Conservation (phyloP, 2,888 invertebrate genomes). For the Mythimna pallens region DNA sequence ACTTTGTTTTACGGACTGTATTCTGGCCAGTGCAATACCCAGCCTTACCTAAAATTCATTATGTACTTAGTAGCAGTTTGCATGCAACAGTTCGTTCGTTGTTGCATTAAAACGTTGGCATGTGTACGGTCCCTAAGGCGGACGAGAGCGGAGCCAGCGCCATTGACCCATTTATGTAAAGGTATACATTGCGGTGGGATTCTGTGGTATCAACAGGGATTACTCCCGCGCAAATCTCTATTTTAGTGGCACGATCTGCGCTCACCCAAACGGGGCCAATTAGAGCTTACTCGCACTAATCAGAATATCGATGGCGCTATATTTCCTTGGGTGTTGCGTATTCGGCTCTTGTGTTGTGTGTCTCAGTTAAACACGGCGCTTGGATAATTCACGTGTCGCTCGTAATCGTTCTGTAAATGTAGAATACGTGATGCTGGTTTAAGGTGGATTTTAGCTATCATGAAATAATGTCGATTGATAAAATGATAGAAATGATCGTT, state of each 20-base stretch:
- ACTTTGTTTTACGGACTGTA: conserved; percentile 46
- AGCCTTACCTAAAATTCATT: conserved; percentile 58
- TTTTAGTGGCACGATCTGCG: conserved; percentile 85
- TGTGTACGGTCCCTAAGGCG: conserved; percentile 60
- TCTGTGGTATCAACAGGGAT: conserved; percentile 84
- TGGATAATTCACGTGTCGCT: conserved; percentile 29
- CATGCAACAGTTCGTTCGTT: conserved; percentile 63
- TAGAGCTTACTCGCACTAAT: conserved; percentile 85
- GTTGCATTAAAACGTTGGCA: conserved; percentile 55
- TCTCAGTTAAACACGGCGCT: conserved; percentile 44
- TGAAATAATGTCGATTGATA: neutral
- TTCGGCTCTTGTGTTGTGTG: conserved; percentile 44
- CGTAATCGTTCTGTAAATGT: conserved; percentile 45
- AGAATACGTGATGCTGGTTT: conserved; percentile 23
- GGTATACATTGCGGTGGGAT: conserved; percentile 81
- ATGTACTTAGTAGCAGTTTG: conserved; percentile 61
- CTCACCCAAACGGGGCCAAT: conserved; percentile 86
- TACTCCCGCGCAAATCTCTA: conserved; percentile 86
- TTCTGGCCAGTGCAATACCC: conserved; percentile 46
- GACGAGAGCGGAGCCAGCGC: conserved; percentile 55
- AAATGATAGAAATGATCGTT: neutral
- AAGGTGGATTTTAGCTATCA: conserved; percentile 10
- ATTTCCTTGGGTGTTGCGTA: conserved; percentile 49
- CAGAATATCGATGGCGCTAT: conserved; percentile 75
- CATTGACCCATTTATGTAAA: conserved; percentile 81